Evolutionary conservation across 2,888 invertebrate species (phyloP), one percentile per base, ranked within the genome.

Genomic region (Drosophila aldrichi): DNA sequence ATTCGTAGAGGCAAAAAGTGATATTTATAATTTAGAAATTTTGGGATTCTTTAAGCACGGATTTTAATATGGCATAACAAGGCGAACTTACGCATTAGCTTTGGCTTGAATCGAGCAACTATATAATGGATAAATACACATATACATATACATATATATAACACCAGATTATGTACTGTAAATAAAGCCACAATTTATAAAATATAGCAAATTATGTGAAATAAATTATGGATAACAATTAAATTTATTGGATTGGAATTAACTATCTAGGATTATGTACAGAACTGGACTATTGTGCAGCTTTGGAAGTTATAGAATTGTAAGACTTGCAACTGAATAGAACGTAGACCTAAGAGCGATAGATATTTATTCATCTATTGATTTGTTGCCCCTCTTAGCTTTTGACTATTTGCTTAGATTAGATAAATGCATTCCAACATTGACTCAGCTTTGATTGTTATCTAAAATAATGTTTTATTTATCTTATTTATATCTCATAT

Each of bases 141-240:
- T 16, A n/a, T 41, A 43, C 8, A 36, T 38, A n/a, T 41, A 43
- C 8, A 29, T 44, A 44, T 43, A 44, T 16, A 44, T 52, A 67
- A 60, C 66, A 51, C 63, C 62, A 44, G 58, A 57, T 59, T 54
- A 64, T 77, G 46, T 74, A 79, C 68, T 88, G 88, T 88, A 83
- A 82, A 85, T 88, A 83, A 82, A 56, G 64, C 70, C 71, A 84
- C 70, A 49, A 82, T 80, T 81, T 83, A 86, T 78, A 72, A 72
- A 64, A 58, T 38, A 77, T 78, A 81, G 72, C 63, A 70, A 70
- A 77, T 73, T 69, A 78, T 66, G 60, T 80, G 65, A 80, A 78
- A 72, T 69, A 66, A 64, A 68, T 69, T 73, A 70, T 61, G 63
- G 32, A 77, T 68, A 71, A 64, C 40, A 70, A 29, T 18, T n/a